These are phyloP conservation scores for Dinothrombium tinctorium DNA, from an alignment of 1,140 invertebrate species.

Conservation along the genomic window DNA sequence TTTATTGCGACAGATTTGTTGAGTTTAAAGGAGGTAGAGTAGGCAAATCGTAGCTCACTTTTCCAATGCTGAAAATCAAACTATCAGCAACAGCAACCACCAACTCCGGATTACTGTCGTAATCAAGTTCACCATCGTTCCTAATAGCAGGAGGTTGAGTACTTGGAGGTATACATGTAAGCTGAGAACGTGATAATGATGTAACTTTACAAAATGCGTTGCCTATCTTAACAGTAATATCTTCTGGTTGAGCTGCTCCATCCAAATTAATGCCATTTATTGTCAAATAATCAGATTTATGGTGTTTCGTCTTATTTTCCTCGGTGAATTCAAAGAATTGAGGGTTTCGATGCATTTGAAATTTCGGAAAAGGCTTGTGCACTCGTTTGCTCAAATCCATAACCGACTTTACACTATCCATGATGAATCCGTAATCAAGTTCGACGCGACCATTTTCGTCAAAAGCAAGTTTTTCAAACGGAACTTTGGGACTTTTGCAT, in stretches of 20 bases:
- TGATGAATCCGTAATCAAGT: slow-evolving; percentile 74
- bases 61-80: slow-evolving; percentile 61
- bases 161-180: slow-evolving; percentile 65
- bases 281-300: slow-evolving; percentile 83
- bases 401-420: slow-evolving; percentile 71
- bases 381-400: slow-evolving; percentile 41
- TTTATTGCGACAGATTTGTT: too few relatives aligned
- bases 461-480: slow-evolving; percentile 30
- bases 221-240: slow-evolving; percentile 73
- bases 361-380: slow-evolving; percentile 29
- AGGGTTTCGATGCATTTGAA: slow-evolving; percentile 73
- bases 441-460: slow-evolving; percentile 38
- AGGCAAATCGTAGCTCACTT: slow-evolving; percentile 65
- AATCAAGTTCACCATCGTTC: slow-evolving; percentile 26
- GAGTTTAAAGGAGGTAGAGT: slow-evolving; percentile 45
- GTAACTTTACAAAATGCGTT: slow-evolving; percentile 74
- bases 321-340: slow-evolving; percentile 66
- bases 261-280: slow-evolving; percentile 84
- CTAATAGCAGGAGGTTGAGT: slow-evolving; percentile 38
- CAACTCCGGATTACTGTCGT: slow-evolving; percentile 14
- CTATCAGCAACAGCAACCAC: slow-evolving; percentile 40
- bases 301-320: slow-evolving; percentile 53
- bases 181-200: slow-evolving; percentile 56
- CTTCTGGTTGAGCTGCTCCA: slow-evolving; percentile 59
- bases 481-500: slow-evolving; percentile 52